Conservation (phyloP, 37 sponge, comb jelly and placozoan genomes). For the Chondrilla cf. caribensis region DNA sequence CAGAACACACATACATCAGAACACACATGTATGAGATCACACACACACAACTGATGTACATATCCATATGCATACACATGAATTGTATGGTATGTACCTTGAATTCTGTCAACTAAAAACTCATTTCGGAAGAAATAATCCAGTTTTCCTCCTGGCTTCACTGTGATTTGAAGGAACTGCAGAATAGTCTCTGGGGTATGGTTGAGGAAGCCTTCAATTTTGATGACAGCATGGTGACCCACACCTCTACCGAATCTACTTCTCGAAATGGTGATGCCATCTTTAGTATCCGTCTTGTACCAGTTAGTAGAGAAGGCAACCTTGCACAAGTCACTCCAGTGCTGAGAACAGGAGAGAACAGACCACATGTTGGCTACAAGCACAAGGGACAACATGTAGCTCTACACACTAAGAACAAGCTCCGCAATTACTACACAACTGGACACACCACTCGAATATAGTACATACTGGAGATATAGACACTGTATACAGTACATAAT, state of each 20-base stretch:
- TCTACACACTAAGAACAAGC: background rate
- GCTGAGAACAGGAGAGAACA: slow-evolving; percentile 20
- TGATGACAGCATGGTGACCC: slow-evolving; percentile 53
- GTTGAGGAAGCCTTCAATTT: slow-evolving; percentile 62
- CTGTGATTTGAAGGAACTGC: slow-evolving; percentile 71
- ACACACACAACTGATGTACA: too few relatives aligned
- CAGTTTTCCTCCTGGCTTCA: slow-evolving; percentile 81
- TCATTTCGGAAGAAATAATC: slow-evolving; percentile 88
- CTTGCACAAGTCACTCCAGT: slow-evolving; percentile 61
- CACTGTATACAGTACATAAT: too few relatives aligned
- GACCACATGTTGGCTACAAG: background rate
- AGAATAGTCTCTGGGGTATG: slow-evolving; percentile 47
- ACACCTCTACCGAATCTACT: slow-evolving; percentile 64
- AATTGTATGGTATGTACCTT: slow-evolving; percentile 23
- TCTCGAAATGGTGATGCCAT: slow-evolving; percentile 72
- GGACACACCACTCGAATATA: background rate
- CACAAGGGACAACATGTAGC: background rate
- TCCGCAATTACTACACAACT: background rate
- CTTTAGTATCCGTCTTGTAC: slow-evolving; percentile 59
- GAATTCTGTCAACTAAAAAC: slow-evolving; percentile 40
- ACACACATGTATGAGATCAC: too few relatives aligned
- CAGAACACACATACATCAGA: background rate
- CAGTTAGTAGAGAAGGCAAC: slow-evolving; percentile 35
- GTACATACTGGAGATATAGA: background rate
- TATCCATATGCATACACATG: too few relatives aligned